phyloP scores from a whole-genome alignment of 2,888 invertebrate species.

The Eupithecia abbreviata region DNA sequence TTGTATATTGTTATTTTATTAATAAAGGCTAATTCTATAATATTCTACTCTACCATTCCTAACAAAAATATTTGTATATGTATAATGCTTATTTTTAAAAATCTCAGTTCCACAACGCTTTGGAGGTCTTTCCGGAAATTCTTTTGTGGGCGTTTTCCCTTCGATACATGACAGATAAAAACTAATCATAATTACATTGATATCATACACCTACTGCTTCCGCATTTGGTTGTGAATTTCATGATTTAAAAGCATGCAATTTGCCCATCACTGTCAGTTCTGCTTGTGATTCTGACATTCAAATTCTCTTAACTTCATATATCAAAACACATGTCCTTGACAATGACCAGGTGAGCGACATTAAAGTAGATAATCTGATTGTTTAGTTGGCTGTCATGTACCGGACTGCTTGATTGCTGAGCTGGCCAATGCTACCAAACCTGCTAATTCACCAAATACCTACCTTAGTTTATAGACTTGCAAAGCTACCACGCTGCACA shows the following conservation, averaged over 20 bases:
- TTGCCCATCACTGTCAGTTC: conserved; percentile 2
- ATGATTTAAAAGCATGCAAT: background rate
- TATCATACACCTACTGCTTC: background rate
- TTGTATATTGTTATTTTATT: too few species aligned
- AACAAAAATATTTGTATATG: too few species aligned
- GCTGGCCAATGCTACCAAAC: background rate
- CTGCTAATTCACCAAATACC: background rate
- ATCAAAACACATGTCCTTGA: background rate
- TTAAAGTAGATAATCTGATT: background rate
- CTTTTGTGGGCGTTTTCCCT: background rate
- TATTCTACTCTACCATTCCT: too few species aligned
- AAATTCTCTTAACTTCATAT: background rate
- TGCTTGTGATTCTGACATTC: background rate
- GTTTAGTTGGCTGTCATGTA: background rate
- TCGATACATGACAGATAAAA: background rate
- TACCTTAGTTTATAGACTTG: too few species aligned
- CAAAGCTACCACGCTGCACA: too few species aligned
- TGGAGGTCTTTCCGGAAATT: too few species aligned
- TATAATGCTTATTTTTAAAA: too few species aligned
- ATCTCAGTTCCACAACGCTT: background rate
- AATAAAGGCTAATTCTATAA: too few species aligned
- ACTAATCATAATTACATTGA: background rate
- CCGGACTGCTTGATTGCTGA: background rate
- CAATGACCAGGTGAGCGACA: conserved; percentile 1
- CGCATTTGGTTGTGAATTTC: background rate